Conservation (phyloP, 2,113 vertebrate genomes). For the Chlorocebus sabaeus region DNA sequence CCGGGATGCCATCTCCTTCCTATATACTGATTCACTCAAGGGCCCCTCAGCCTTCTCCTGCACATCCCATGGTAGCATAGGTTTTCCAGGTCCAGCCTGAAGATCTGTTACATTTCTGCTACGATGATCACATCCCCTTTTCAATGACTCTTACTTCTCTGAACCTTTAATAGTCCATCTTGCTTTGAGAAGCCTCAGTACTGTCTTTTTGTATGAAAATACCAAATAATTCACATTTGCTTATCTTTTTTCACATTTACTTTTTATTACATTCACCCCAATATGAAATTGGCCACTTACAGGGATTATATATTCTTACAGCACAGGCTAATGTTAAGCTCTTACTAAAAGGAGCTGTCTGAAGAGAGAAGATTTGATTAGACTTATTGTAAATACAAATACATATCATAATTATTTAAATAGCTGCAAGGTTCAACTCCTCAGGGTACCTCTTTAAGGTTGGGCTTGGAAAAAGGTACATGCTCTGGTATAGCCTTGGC, state of each 20-base stretch:
- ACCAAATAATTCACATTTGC: not conserved
- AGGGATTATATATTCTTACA: not conserved
- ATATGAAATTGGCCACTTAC: not conserved
- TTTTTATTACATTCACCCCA: not conserved
- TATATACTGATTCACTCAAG: not conserved
- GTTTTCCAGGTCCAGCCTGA: not conserved
- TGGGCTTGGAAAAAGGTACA: not conserved
- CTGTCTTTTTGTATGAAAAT: not conserved
- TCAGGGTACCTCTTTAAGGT: not conserved
- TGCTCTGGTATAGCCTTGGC: not conserved
- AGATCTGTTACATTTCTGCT: not conserved
- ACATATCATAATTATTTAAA: not conserved
- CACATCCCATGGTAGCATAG: not conserved
- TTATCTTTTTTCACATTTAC: not conserved
- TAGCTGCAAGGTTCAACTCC: not conserved
- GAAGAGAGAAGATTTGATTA: not conserved
- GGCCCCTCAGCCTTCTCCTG: not conserved
- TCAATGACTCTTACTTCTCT: not conserved
- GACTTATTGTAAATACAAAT: not conserved
- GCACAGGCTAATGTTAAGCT: not conserved
- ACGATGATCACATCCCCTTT: not conserved
- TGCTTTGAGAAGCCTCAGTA: not conserved
- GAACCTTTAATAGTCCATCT: not conserved
- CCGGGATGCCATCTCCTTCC: not conserved
- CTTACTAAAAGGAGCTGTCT: not conserved